Evolutionary conservation across 2,888 invertebrate genomes (phyloP), one percentile per base, ranked within the genome.

Genomic region (Labia minor): DNA sequence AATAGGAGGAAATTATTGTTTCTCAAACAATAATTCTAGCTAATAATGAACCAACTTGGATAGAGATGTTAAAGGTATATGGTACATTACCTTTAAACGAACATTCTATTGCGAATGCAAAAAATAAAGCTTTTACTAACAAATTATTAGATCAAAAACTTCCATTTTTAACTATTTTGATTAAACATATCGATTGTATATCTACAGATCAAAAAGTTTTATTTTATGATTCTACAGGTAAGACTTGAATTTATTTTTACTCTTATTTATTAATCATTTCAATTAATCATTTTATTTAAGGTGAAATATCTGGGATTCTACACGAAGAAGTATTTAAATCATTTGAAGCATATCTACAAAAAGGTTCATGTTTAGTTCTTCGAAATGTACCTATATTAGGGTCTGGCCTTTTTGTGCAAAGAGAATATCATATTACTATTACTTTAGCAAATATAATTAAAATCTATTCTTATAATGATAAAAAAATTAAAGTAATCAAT

Each of bases 351-450:
- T 11, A 8, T 16, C 49, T 49, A 8, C 49, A 49, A 49, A 49
- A 49, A 49, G 49, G 49, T 49, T 49, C 49, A 10, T 49, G 49
- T 49, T 49, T 49, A 49, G 49, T 49, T 49, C 49, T 49, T 49
- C 49, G 49, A 49, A 49, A 49, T 14, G 49, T 49, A 8, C 49
- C 49, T n/a, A 49, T 49, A n/a, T 10, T 49, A 16, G 16, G 14
- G n/a, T 49, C 49, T 49, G 49, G 49, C 3, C 49, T 49, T 49
- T 49, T 49, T 49, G 14, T 49, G 49, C 49, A 49, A 49, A 49
- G 49, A 49, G 49, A 49, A 49, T 49, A 49, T 49, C 49, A 49
- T 49, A 49, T 49, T 49, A 49, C 49, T 49, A 49, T 49, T 49
- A 49, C 49, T n/a, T 14, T 49, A 14, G 16, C n/a, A n/a, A 49